phyloP scores from a whole-genome alignment of 2,797 vertebrate genomes.

The Podarcis lilfordi region DNA sequence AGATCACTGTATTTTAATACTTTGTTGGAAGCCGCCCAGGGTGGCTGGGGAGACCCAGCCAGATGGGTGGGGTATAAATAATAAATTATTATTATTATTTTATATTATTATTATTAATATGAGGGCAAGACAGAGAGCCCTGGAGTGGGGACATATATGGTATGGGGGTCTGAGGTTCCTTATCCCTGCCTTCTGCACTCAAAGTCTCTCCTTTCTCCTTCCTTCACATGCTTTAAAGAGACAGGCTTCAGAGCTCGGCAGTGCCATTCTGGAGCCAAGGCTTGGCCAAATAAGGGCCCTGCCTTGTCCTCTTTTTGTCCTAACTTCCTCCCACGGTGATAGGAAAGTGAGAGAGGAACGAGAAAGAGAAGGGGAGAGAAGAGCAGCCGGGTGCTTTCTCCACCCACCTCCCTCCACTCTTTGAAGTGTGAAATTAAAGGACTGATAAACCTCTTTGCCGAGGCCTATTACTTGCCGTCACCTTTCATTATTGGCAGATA shows the following conservation, averaged over 20 bases:
- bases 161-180: too few relatives aligned
- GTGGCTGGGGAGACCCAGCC: too few relatives aligned
- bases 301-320: neutral
- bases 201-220: neutral
- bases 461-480: constrained; percentile 75
- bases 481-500: constrained; percentile 84
- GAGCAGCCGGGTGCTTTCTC: rapidly evolving
- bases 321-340: neutral
- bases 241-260: neutral
- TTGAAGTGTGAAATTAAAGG: constrained; percentile 88
- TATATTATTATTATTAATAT: too few relatives aligned
- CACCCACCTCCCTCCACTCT: constrained; percentile 39
- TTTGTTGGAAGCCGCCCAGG: too few relatives aligned
- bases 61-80: too few relatives aligned
- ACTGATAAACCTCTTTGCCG: constrained; percentile 80
- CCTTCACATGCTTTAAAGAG: too few relatives aligned
- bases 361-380: neutral
- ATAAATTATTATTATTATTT: too few relatives aligned
- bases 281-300: neutral
- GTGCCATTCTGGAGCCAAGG: neutral
- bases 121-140: too few relatives aligned
- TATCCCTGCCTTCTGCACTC: too few relatives aligned
- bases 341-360: neutral
- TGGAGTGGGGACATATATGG: too few relatives aligned
- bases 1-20: too few relatives aligned